Conservation (phyloP, 2,797 vertebrate species). For the Pangasius djambal region DNA sequence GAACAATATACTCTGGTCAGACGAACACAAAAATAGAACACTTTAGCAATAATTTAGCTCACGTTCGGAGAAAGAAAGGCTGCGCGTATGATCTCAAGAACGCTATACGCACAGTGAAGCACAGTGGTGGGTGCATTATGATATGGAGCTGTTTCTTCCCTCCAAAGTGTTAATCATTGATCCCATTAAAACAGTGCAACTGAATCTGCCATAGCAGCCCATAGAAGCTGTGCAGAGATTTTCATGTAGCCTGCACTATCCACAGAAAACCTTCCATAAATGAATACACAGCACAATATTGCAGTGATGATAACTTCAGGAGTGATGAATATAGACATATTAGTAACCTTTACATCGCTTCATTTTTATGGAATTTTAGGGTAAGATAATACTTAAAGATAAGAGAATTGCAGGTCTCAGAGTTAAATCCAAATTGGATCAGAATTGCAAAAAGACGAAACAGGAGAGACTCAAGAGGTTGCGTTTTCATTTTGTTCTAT, state of each 20-base stretch:
- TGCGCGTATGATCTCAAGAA: neutral
- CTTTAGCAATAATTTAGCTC: neutral
- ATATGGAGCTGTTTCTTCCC: neutral
- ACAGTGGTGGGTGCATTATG: conserved; percentile 6
- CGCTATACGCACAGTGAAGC: neutral
- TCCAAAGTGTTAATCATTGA: neutral
- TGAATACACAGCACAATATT: neutral
- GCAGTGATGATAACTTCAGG: neutral
- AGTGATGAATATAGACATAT: neutral
- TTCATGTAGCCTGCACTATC: neutral
- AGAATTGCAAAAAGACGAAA: neutral
- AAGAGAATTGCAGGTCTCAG: neutral
- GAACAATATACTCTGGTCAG: neutral
- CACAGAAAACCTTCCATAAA: neutral
- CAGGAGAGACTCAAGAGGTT: neutral
- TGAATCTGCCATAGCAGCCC: neutral
- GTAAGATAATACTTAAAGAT: neutral
- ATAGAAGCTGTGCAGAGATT: neutral
- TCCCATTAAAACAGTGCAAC: neutral
- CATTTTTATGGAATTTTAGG: neutral
- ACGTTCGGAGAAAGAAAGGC: neutral
- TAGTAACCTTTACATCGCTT: neutral
- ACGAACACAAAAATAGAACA: neutral
- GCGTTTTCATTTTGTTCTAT: neutral
- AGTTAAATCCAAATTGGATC: neutral